Evolutionary conservation across 2,888 invertebrate species (phyloP).

Genomic region (Ephialtes manifestator): DNA sequence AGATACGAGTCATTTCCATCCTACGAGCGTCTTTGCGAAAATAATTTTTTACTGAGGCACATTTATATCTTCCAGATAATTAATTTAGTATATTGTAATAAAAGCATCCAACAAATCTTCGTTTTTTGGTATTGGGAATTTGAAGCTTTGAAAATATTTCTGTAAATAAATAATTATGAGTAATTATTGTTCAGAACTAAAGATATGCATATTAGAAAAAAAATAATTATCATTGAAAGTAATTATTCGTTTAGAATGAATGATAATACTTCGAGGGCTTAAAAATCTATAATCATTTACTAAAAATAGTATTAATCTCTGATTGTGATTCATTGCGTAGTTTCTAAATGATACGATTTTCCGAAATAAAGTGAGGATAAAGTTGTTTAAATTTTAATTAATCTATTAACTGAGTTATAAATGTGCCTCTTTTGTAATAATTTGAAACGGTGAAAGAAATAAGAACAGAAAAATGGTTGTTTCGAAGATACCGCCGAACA

Average conservation of each 20-base stretch:
- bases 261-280: no score
- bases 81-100: background rate
- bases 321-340: no score
- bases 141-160: no score
- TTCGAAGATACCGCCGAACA: slow-evolving; percentile 45
- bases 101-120: background rate
- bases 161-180: no score
- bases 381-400: background rate
- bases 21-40: slow-evolving; percentile 5
- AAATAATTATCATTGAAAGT: no score
- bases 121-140: no score
- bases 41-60: slow-evolving; percentile 8
- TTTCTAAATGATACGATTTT: no score
- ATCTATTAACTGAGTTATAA: background rate
- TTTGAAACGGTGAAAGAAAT: slow-evolving; percentile 4
- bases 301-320: no score
- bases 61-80: background rate
- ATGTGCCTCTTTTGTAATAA: slow-evolving; percentile 2
- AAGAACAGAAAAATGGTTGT: slow-evolving; percentile 14
- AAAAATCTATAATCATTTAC: no score
- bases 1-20: slow-evolving; percentile 28
- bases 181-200: no score
- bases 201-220: no score
- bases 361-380: background rate
- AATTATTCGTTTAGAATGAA: no score